These are phyloP conservation scores for Brachionus paranguensis DNA, from an alignment of 1,140 invertebrate genomes.

Conservation along the genomic window DNA sequence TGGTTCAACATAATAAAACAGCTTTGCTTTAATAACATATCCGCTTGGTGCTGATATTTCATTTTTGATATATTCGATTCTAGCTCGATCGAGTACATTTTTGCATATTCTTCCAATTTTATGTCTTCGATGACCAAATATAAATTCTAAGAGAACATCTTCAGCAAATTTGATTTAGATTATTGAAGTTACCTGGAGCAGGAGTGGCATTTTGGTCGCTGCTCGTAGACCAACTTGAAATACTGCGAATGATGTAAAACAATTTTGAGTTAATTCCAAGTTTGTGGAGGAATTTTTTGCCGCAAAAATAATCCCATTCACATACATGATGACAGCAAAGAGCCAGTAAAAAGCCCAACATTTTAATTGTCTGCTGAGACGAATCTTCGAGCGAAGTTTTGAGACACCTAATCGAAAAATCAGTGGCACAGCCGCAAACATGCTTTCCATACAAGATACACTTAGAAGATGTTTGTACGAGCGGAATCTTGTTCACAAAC, in stretches of 20 bases:
- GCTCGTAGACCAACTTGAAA: constrained; percentile 16
- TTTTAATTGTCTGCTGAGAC: background rate
- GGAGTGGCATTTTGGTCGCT: background rate
- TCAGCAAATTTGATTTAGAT: background rate
- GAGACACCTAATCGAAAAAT: constrained; percentile 24
- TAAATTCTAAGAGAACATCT: background rate
- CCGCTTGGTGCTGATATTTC: background rate
- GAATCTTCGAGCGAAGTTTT: constrained; percentile 1
- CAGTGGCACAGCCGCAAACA: constrained; percentile 29
- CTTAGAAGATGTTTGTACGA: background rate
- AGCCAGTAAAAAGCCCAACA: constrained; percentile 1
- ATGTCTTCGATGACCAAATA: background rate
- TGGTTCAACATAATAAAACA: constrained; percentile 33
- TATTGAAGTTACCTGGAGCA: background rate
- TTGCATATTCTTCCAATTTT: constrained; percentile 39
- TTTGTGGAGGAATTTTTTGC: background rate
- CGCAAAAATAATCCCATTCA: constrained; percentile 29
- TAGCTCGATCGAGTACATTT: constrained; percentile 12
- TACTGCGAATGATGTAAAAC: constrained; percentile 29
- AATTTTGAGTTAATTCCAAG: constrained; percentile 5
- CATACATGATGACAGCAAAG: constrained; percentile 35
- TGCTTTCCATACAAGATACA: constrained; percentile 25
- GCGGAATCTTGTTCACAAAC: background rate
- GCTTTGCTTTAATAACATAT: background rate
- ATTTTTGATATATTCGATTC: constrained; percentile 20